Percentiles rank a stretch among this genome's conserved stretches.
Evolutionary conservation across 2,888 invertebrate species (phyloP).

Genomic region (Stegophylla sp.): DNA sequence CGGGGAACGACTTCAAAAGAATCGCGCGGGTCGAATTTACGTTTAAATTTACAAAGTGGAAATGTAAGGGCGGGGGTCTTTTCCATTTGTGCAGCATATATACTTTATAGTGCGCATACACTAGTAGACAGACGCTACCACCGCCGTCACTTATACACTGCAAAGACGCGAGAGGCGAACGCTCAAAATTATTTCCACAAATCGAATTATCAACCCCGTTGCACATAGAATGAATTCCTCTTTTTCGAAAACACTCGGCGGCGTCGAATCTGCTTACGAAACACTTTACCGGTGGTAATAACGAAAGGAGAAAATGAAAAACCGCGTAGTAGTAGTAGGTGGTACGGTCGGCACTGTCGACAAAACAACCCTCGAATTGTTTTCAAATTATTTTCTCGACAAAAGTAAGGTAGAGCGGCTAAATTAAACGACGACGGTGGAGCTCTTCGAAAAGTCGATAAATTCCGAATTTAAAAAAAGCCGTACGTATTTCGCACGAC

Average conservation of each 20-base stretch:
- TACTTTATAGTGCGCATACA: conserved; percentile 11
- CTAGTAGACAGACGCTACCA: background rate
- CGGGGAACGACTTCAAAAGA: conserved; percentile 50
- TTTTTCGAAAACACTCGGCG: conserved; percentile 42
- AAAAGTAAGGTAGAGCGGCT: background rate
- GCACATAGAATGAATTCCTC: conserved; percentile 44
- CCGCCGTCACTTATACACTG: background rate
- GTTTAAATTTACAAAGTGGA: conserved; percentile 55
- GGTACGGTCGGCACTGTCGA: background rate
- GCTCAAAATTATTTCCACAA: conserved; percentile 53
- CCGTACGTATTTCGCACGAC: no score
- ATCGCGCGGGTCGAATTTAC: conserved; percentile 49
- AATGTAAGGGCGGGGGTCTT: conserved; percentile 47
- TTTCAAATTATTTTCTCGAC: background rate
- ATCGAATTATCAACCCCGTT: conserved; percentile 53
- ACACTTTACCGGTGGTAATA: conserved; percentile 40
- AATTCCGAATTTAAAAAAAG: background rate
- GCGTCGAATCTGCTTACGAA: conserved; percentile 37
- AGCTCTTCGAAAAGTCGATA: background rate
- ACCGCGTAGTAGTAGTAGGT: background rate
- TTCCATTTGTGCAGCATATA: conserved; percentile 52
- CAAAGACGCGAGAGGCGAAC: background rate
- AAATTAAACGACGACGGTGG: conserved; percentile 17
- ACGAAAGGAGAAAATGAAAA: background rate
- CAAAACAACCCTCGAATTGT: conserved; percentile 21